Evolutionary conservation across 1,140 invertebrate species (phyloP).

Genomic region (Thrips palmi): DNA sequence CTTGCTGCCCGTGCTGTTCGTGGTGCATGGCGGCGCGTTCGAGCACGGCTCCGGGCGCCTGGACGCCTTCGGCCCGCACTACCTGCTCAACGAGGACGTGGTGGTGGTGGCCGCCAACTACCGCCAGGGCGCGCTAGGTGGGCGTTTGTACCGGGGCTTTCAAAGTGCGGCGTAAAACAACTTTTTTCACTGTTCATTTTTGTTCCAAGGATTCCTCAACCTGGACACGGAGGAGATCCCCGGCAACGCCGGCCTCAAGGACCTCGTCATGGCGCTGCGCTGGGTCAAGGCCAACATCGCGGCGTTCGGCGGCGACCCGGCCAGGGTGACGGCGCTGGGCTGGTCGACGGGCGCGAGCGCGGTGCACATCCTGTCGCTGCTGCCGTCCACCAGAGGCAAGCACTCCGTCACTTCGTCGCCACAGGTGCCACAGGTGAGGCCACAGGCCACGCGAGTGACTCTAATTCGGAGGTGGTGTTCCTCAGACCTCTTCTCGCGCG

Average conservation of each 20-base stretch:
- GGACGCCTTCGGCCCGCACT: conserved; percentile 19
- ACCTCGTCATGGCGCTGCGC: conserved; percentile 24
- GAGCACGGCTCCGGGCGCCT: conserved; percentile 9
- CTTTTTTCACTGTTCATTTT: too few species aligned
- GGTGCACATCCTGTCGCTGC: too few species aligned
- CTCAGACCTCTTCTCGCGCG: too few species aligned
- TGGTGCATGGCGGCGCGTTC: conserved; percentile 16
- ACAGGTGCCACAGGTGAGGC: too few species aligned
- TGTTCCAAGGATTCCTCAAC: conserved; percentile 20
- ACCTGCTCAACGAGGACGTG: conserved; percentile 17
- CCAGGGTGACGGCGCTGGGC: conserved; percentile 15
- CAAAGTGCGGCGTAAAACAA: too few species aligned
- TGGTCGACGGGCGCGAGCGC: conserved; percentile 15
- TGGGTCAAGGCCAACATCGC: conserved; percentile 27
- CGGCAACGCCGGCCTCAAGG: conserved; percentile 24
- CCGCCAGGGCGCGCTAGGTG: conserved; percentile 17
- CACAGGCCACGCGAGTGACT: too few species aligned
- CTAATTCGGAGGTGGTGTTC: too few species aligned
- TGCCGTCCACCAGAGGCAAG: too few species aligned
- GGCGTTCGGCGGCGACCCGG: conserved; percentile 20
- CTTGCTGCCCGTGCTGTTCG: conserved; percentile 14
- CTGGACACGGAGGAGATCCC: conserved; percentile 14
- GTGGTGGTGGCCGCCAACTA: conserved; percentile 26
- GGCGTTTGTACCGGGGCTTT: too few species aligned
- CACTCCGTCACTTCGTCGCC: too few species aligned